phyloP scores from a whole-genome alignment of 23 tunicate genomes.

The Ascidia mentula region DNA sequence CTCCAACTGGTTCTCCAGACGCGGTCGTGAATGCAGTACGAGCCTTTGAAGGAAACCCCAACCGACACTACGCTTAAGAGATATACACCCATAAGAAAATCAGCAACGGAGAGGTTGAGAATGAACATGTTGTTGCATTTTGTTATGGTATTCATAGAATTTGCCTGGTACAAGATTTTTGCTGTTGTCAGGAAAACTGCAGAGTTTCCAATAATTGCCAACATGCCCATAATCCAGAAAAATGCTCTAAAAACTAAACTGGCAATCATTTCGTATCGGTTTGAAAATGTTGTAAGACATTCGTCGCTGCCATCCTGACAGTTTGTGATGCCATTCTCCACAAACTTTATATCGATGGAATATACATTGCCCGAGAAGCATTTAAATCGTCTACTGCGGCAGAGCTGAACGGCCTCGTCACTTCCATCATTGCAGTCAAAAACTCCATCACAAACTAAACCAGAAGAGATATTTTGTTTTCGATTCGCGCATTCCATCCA shows the following conservation, averaged over 20 bases:
- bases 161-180: not conserved
- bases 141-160: not conserved
- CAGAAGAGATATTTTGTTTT: not conserved
- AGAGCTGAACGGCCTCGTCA: not conserved
- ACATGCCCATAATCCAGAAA: constrained; percentile 21
- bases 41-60: constrained; percentile 9
- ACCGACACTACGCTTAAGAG: constrained; percentile 25
- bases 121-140: constrained; percentile 21
- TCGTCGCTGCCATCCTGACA: constrained; percentile 34
- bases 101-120: constrained; percentile 57
- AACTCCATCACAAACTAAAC: not conserved
- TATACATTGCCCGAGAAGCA: not conserved
- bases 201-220: constrained; percentile 6
- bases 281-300: not conserved
- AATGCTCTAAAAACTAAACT: not conserved
- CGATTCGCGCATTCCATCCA: not conserved
- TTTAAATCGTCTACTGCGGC: not conserved
- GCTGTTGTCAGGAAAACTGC: not conserved
- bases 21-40: constrained; percentile 33
- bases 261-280: constrained; percentile 14
- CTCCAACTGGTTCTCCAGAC: constrained; percentile 46
- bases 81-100: constrained; percentile 75
- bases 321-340: constrained; percentile 9
- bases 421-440: not conserved
- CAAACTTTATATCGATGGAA: not conserved